These are phyloP conservation scores for Petrocephalus zakoni DNA, from an alignment of 2,113 vertebrate genomes.

Conservation along the genomic window DNA sequence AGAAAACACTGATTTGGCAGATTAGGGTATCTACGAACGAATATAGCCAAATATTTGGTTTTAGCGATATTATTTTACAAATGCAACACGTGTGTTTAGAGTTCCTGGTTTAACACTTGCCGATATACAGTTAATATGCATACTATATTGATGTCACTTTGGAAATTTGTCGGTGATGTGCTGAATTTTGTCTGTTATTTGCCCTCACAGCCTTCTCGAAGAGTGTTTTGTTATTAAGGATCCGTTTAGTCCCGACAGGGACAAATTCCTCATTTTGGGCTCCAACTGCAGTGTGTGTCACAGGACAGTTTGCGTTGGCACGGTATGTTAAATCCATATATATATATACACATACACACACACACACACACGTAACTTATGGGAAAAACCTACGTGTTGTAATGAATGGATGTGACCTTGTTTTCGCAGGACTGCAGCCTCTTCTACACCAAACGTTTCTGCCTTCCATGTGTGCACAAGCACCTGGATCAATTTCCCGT, in stretches of 20 bases:
- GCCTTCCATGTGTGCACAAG: slow-evolving; percentile 70
- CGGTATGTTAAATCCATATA: slow-evolving; percentile 53
- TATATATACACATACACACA: no score
- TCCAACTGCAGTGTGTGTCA: slow-evolving; percentile 70
- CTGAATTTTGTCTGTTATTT: neutral
- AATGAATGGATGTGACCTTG: slow-evolving; percentile 8
- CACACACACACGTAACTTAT: neutral
- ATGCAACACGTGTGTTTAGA: neutral
- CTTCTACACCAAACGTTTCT: slow-evolving; percentile 82
- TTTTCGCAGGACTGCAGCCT: slow-evolving; percentile 76
- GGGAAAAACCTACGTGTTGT: neutral
- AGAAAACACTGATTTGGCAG: neutral
- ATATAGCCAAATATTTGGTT: neutral
- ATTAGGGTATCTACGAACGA: neutral
- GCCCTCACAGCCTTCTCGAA: slow-evolving; percentile 68
- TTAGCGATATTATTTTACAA: neutral
- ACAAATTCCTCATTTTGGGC: slow-evolving; percentile 73
- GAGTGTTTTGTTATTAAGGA: slow-evolving; percentile 76
- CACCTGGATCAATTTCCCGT: slow-evolving; percentile 72
- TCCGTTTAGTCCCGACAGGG: slow-evolving; percentile 72
- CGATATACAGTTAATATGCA: neutral
- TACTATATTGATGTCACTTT: neutral
- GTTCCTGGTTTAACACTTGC: neutral
- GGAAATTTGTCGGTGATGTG: neutral
- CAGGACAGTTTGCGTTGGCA: slow-evolving; percentile 65